Conservation (phyloP, 2,888 invertebrate species). For the Erebia ligea region DNA sequence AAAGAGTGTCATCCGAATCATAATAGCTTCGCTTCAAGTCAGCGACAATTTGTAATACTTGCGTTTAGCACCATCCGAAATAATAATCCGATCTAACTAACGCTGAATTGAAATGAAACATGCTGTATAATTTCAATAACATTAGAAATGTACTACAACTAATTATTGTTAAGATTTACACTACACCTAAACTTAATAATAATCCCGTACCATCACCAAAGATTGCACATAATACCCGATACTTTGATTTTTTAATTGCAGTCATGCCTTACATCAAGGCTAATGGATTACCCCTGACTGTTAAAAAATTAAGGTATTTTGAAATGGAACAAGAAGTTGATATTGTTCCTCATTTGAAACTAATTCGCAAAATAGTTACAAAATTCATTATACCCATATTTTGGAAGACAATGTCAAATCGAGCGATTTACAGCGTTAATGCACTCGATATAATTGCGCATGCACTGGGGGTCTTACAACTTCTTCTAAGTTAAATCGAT, state of each 20-base stretch:
- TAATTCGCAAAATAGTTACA: constrained; percentile 44
- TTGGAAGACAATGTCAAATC: constrained; percentile 70
- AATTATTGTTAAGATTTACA: constrained; percentile 47
- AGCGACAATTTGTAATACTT: constrained; percentile 52
- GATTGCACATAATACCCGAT: constrained; percentile 94
- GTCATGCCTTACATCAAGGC: constrained; percentile 72
- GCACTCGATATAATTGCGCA: constrained; percentile 26
- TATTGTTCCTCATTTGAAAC: constrained; percentile 54
- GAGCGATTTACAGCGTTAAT: constrained; percentile 1
- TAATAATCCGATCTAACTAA: constrained; percentile 48
- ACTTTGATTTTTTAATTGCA: constrained; percentile 84
- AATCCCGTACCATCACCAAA: constrained; percentile 87
- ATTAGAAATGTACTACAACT: constrained; percentile 56
- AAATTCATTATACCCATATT: constrained; percentile 56
- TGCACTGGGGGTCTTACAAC: constrained; percentile 52
- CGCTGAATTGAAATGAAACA: constrained; percentile 52
- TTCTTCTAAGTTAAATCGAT: constrained; percentile 28
- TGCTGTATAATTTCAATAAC: constrained; percentile 19
- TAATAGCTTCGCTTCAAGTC: constrained; percentile 77
- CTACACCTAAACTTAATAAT: constrained; percentile 63
- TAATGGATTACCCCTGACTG: constrained; percentile 69
- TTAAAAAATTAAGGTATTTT: constrained; percentile 80
- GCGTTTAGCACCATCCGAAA: constrained; percentile 67
- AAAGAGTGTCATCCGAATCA: constrained; percentile 78
- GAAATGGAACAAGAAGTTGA: constrained; percentile 59